A percentile compares a stretch with the other conserved stretches of the same genome.
Conservation (phyloP, 2,888 invertebrate genomes). For the Bellardia bayeri region DNA sequence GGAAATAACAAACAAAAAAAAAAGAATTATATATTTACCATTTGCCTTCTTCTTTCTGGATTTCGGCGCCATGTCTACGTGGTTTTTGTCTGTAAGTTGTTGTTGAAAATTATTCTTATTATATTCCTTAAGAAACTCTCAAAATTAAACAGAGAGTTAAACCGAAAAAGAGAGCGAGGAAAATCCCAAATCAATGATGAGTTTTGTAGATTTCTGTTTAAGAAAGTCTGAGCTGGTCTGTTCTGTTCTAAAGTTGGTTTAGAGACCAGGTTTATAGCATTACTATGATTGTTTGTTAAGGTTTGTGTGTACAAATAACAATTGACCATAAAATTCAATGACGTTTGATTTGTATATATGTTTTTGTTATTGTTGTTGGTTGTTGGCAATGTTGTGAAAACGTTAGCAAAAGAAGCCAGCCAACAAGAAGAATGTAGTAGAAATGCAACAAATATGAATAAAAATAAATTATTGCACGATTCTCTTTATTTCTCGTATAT, state of each 20-base stretch:
- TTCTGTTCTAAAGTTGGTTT: neutral
- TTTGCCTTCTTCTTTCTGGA: slow-evolving; percentile 85
- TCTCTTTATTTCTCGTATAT: slow-evolving; percentile 33
- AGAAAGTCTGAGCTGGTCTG: too few relatives aligned
- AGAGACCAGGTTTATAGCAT: slow-evolving; percentile 24
- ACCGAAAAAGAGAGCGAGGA: neutral
- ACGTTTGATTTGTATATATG: slow-evolving; percentile 62
- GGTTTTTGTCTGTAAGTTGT: slow-evolving; percentile 40
- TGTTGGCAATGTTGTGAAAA: slow-evolving; percentile 26
- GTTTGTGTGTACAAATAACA: slow-evolving; percentile 27
- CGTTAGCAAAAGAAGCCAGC: slow-evolving; percentile 12
- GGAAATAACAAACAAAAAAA: slow-evolving; percentile 64
- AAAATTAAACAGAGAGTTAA: neutral
- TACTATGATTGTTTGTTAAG: neutral
- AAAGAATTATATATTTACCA: slow-evolving; percentile 82
- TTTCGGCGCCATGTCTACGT: slow-evolving; percentile 84
- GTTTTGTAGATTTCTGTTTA: slow-evolving; percentile 6
- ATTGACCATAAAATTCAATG: slow-evolving; percentile 62
- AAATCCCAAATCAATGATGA: slow-evolving; percentile 37
- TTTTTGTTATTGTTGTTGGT: slow-evolving; percentile 5
- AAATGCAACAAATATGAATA: slow-evolving; percentile 54
- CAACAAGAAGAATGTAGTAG: slow-evolving; percentile 11
- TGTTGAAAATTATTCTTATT: slow-evolving; percentile 24
- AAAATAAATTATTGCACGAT: slow-evolving; percentile 63
- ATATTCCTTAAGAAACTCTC: slow-evolving; percentile 52